Percentiles rank a stretch among this genome's conserved stretches.
Conservation (phyloP, 2,888 invertebrate genomes). For the Pollenia labialis region DNA sequence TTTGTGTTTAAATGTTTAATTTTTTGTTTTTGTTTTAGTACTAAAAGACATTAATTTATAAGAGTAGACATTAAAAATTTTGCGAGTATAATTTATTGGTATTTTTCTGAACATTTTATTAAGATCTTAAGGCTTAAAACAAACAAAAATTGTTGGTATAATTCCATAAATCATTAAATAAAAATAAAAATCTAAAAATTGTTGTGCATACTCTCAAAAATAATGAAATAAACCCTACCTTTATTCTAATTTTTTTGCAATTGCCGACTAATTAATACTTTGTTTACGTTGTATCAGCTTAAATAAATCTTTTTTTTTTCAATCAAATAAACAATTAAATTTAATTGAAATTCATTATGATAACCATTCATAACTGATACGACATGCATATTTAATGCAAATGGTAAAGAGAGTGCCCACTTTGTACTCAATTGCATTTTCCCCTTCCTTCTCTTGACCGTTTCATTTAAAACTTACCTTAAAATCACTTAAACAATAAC, state of each 20-base stretch:
- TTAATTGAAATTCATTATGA: conserved; percentile 67
- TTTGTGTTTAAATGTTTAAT: conserved; percentile 53
- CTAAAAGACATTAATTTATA: conserved; percentile 42
- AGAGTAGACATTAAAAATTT: conserved; percentile 26
- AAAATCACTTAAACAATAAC: conserved; percentile 6
- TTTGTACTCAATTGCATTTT: neutral
- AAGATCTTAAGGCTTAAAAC: conserved; percentile 42
- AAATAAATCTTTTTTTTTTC: conserved; percentile 48
- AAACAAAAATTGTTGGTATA: conserved; percentile 38
- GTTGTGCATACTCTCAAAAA: conserved; percentile 59
- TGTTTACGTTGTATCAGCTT: conserved; percentile 53
- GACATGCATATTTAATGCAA: conserved; percentile 65
- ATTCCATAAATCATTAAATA: conserved; percentile 62
- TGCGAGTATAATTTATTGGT: conserved; percentile 41
- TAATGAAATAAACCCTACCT: conserved; percentile 58
- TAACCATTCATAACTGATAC: conserved; percentile 53
- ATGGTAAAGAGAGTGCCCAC: conserved; percentile 27
- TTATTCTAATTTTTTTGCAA: conserved; percentile 67
- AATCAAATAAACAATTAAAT: conserved; percentile 42
- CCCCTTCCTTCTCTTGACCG: neutral
- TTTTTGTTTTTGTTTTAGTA: conserved; percentile 21
- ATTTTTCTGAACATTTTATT: conserved; percentile 36
- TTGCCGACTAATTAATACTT: conserved; percentile 68
- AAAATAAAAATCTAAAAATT: conserved; percentile 28
- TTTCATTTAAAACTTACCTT: neutral